phyloP scores from a whole-genome alignment of 2,113 vertebrate species.

The Sphyrna mokarran region DNA sequence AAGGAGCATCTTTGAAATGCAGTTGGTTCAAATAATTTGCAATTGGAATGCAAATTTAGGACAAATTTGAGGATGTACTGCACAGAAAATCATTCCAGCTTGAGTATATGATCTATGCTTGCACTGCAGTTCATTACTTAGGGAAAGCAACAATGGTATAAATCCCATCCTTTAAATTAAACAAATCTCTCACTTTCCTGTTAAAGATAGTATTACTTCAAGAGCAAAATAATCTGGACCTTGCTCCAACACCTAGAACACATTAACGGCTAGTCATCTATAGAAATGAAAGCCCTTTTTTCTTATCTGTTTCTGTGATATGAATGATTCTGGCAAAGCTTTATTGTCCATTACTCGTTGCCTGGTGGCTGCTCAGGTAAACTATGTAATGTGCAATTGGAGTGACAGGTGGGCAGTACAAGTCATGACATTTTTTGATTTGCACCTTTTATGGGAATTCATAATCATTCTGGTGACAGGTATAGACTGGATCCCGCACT shows the following conservation, averaged over 20 bases:
- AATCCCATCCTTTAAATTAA: background rate
- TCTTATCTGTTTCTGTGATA: background rate
- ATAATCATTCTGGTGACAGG: background rate
- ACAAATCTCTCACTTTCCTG: background rate
- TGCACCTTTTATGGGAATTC: background rate
- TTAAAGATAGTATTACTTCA: background rate
- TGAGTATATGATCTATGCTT: background rate
- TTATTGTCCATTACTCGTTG: background rate
- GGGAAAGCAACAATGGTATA: background rate
- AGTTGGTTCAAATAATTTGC: background rate
- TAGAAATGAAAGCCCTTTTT: background rate
- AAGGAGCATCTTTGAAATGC: background rate
- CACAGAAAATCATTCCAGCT: background rate
- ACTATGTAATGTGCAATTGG: background rate
- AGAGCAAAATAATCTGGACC: background rate
- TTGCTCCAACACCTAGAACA: background rate
- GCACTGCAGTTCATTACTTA: background rate
- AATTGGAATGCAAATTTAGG: background rate
- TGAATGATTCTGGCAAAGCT: background rate
- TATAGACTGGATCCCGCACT: background rate
- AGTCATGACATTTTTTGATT: background rate
- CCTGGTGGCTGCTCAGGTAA: background rate
- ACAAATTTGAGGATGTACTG: background rate
- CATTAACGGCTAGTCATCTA: background rate
- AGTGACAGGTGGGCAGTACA: background rate